Conservation (phyloP, 2,113 vertebrate species). For the Turdus rufiventris region DNA sequence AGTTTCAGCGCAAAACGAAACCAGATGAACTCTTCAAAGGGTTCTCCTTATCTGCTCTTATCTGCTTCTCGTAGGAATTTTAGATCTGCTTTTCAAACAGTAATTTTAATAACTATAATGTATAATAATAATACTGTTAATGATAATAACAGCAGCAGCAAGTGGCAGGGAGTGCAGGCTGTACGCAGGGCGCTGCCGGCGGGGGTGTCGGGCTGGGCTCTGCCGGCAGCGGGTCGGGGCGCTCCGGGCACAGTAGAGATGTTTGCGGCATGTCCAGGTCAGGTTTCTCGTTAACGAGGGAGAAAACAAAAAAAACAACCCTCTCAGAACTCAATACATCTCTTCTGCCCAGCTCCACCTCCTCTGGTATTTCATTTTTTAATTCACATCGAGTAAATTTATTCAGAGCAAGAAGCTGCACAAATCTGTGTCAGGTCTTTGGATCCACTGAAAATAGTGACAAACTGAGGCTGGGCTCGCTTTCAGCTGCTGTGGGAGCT, state of each 20-base stretch:
- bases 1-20: conserved; percentile 66
- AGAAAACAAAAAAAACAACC: not conserved
- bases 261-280: not conserved
- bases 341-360: not conserved
- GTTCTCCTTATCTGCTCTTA: conserved; percentile 34
- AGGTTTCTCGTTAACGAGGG: not conserved
- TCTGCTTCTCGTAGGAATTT: conserved; percentile 41
- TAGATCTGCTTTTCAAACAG: not conserved
- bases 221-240: not conserved
- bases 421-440: not conserved
- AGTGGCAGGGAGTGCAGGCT: not conserved
- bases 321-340: not conserved
- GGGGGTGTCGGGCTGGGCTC: not conserved
- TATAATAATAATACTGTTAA: not conserved
- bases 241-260: not conserved
- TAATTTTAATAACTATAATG: not conserved
- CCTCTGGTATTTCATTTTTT: not conserved
- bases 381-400: not conserved
- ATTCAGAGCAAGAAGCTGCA: not conserved
- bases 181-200: not conserved
- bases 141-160: not conserved
- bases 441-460: not conserved
- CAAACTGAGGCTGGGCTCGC: not conserved
- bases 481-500: not conserved
- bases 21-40: conserved; percentile 68